Percentiles rank a stretch among this genome's conserved stretches.
phyloP scores from a whole-genome alignment of 1,140 invertebrate species.

The Mesaphorura yosii region DNA sequence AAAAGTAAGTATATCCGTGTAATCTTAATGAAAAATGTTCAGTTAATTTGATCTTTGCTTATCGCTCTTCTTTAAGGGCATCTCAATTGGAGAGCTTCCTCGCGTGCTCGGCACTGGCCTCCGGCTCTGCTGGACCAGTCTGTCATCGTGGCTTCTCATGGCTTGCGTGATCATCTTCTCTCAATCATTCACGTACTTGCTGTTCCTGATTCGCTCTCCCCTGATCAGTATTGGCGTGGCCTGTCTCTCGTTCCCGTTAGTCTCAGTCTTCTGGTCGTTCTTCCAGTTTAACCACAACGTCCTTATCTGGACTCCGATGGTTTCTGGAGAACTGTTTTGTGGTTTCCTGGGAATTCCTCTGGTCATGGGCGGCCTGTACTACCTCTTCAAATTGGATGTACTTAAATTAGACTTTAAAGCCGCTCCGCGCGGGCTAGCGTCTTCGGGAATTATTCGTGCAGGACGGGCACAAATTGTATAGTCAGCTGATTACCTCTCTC shows the following conservation, averaged over 20 bases:
- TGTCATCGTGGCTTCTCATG: slow-evolving; percentile 41
- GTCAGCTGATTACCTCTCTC: too few relatives aligned
- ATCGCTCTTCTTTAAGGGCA: slow-evolving; percentile 28
- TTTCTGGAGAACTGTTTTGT: slow-evolving; percentile 48
- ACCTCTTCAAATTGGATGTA: slow-evolving; percentile 22
- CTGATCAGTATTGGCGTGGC: slow-evolving; percentile 45
- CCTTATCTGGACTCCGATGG: slow-evolving; percentile 41
- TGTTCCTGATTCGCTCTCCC: slow-evolving; percentile 46
- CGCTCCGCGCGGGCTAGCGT: too few relatives aligned
- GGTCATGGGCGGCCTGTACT: slow-evolving; percentile 42
- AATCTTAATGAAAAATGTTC: neutral
- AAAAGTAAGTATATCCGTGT: slow-evolving; percentile 7
- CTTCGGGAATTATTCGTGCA: too few relatives aligned
- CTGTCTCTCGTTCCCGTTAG: slow-evolving; percentile 43
- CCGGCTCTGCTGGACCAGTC: slow-evolving; percentile 23
- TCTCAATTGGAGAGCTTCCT: slow-evolving; percentile 35
- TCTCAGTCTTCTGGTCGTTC: slow-evolving; percentile 50
- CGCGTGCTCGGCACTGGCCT: slow-evolving; percentile 32
- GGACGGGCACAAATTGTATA: too few relatives aligned
- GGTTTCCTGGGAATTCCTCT: slow-evolving; percentile 46
- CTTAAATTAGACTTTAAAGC: slow-evolving; percentile 7
- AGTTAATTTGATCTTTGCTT: neutral
- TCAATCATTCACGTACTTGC: slow-evolving; percentile 41
- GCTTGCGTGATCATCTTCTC: slow-evolving; percentile 39
- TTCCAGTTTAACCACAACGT: slow-evolving; percentile 37